Percentiles rank a stretch among this genome's conserved stretches.
These are phyloP conservation scores for Triops longicaudatus DNA, from an alignment of 1,140 invertebrate species.

Conservation along the genomic window DNA sequence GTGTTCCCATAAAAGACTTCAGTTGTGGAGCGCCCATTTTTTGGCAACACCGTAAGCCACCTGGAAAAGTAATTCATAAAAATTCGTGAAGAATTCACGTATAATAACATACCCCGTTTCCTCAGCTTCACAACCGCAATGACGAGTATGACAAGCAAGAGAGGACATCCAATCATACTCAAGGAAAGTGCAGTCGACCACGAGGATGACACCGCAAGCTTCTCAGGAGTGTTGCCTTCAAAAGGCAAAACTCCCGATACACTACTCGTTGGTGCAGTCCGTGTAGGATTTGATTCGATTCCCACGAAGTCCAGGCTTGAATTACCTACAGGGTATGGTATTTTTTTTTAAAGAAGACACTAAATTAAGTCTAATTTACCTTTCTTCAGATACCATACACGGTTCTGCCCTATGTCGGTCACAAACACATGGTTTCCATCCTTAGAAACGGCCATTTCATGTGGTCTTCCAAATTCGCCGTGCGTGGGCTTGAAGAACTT, in stretches of 20 bases:
- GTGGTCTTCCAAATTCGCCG: neutral
- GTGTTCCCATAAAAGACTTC: constrained; percentile 12
- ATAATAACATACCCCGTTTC: constrained; percentile 16
- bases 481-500: neutral
- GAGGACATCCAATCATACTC: constrained; percentile 13
- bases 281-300: neutral
- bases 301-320: neutral
- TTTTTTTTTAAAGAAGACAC: neutral
- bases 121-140: constrained; percentile 22
- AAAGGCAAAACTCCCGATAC: neutral
- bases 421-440: neutral
- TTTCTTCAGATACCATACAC: neutral
- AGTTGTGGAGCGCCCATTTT: neutral
- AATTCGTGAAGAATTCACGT: neutral
- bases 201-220: neutral
- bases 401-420: neutral
- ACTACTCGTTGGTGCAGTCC: neutral
- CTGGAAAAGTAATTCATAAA: neutral
- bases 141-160: constrained; percentile 18
- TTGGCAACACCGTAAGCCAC: neutral
- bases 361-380: neutral
- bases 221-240: neutral
- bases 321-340: constrained; percentile 30
- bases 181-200: constrained; percentile 4
- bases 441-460: neutral